Evolutionary conservation across 2,113 vertebrate genomes (phyloP), one percentile per base, ranked within the genome.

Genomic region (Hirundichthys speculiger): DNA sequence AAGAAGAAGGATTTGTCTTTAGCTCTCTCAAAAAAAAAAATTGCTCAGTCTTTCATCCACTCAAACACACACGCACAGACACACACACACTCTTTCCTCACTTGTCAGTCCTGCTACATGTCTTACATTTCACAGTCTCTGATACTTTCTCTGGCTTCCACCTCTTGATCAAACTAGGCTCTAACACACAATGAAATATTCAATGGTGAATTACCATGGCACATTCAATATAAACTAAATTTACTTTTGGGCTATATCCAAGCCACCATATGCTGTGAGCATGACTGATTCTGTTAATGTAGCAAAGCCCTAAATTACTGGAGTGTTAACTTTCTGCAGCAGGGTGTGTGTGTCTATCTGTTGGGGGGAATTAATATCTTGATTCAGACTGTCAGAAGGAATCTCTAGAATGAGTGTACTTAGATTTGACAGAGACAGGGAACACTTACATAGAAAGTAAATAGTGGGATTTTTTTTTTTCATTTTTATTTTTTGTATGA

Each of bases 141-240:
- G 55, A 60, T 67, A 58, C 69, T 62, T 66, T 54, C 22, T 53
- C 57, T 66, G 75, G 75, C 82, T 64, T 82, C 69, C 70, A 79
- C 73, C 47, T 75, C 73, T 51, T 66, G 84, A 89, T 84, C 82
- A 86, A 82, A 75, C 78, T 48, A 12, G 47, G 39, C 55, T 68
- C 42, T 60, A 76, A 88, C 80, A 56, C 76, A 80, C 77, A 83
- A 84, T 86, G 82, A 89, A 89, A 88, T 86, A 82, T 73, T 84
- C 75, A 78, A 45, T n/a, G 10, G 64, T 86, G 79, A 86, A 88
- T 90, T 89, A 83, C 84, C 79, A 68, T 80, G 76, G 82, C 86
- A 75, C 79, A 69, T 91, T 87, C 81, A 86, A 75, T 88, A 80
- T 81, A 85, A 89, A 89, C 88, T 59, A 77, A 90, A 88, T 91